Conservation (phyloP, 2,888 invertebrate genomes). For the Plusia festucae region DNA sequence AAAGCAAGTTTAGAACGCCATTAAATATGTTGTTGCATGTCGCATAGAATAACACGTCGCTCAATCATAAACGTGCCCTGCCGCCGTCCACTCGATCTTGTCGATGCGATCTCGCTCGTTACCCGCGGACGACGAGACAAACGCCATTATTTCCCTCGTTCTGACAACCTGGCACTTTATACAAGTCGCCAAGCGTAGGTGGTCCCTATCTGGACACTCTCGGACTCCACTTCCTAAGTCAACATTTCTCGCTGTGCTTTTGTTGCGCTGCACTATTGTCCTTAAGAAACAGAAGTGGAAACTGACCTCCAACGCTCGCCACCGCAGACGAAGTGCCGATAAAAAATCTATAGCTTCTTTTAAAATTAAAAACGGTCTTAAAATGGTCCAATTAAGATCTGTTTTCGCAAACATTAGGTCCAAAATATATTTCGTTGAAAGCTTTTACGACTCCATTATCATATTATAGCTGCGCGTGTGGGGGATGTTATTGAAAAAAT, state of each 20-base stretch:
- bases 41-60: constrained; percentile 59
- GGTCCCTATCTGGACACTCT: constrained; percentile 73
- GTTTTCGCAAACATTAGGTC: constrained; percentile 73
- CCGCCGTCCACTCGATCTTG: constrained; percentile 61
- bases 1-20: constrained; percentile 42
- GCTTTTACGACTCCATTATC: constrained; percentile 71
- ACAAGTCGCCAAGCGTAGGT: constrained; percentile 74
- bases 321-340: constrained; percentile 62
- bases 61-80: constrained; percentile 67
- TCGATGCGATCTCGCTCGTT: constrained; percentile 69
- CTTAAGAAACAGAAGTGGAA: constrained; percentile 62
- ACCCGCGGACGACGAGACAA: constrained; percentile 59
- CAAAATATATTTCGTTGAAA: constrained; percentile 59
- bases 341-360: constrained; percentile 60
- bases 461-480: constrained; percentile 63
- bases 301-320: constrained; percentile 67
- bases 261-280: constrained; percentile 78
- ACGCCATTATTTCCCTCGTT: constrained; percentile 71
- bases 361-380: constrained; percentile 73
- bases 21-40: constrained; percentile 50
- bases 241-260: constrained; percentile 80
- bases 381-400: constrained; percentile 69
- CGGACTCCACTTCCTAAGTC: constrained; percentile 68
- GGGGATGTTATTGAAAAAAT: constrained; percentile 55
- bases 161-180: constrained; percentile 69